phyloP scores from a whole-genome alignment of 2,113 vertebrate genomes.

The Prunella himalayana region DNA sequence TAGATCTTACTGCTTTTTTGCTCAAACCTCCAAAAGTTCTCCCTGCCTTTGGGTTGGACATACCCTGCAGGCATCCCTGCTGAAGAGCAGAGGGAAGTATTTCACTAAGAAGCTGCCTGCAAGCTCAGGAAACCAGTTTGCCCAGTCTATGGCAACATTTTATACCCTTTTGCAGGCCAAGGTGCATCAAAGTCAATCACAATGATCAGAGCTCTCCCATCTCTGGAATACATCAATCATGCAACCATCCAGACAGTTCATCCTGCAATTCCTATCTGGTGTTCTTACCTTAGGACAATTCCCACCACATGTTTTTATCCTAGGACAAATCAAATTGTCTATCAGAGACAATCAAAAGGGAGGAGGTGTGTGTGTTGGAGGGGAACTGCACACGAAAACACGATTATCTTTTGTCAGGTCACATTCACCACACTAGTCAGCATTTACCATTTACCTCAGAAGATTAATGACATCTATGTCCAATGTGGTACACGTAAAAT shows the following conservation, averaged over 20 bases:
- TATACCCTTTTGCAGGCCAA: background rate
- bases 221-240: background rate
- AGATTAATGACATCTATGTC: background rate
- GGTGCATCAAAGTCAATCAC: background rate
- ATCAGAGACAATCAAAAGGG: background rate
- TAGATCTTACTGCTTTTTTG: background rate
- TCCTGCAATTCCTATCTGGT: background rate
- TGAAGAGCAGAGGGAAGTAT: background rate
- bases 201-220: background rate
- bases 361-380: background rate
- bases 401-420: background rate
- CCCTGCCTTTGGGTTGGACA: background rate
- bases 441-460: background rate
- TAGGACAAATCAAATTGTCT: background rate
- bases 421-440: background rate
- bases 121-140: background rate
- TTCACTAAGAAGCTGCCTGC: background rate
- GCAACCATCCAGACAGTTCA: background rate
- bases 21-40: background rate
- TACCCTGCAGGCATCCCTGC: background rate
- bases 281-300: background rate
- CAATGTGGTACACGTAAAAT: background rate
- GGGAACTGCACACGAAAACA: background rate
- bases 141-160: background rate
- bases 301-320: background rate